phyloP scores from a whole-genome alignment of 2,888 invertebrate species.

The Metopia argyrocephala region DNA sequence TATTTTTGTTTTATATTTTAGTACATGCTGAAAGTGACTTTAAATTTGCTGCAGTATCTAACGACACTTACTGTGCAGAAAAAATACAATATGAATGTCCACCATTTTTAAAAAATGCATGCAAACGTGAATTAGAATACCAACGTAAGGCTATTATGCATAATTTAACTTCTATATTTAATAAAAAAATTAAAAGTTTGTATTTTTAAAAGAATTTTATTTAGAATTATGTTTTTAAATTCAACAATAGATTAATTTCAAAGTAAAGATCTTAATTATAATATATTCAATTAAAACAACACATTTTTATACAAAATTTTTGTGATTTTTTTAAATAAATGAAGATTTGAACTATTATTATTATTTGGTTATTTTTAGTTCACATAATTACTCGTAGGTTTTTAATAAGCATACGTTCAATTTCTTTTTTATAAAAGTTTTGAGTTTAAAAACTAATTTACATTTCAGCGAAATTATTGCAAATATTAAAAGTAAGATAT shows the following conservation, averaged over 20 bases:
- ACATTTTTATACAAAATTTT: no score
- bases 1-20: constrained; percentile 76
- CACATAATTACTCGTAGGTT: not conserved
- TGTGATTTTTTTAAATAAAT: constrained; percentile 34
- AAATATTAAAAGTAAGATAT: constrained; percentile 27
- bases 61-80: constrained; percentile 81
- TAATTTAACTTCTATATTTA: constrained; percentile 75
- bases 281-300: constrained; percentile 23
- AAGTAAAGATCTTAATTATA: constrained; percentile 53
- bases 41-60: constrained; percentile 79
- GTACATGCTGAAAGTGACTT: constrained; percentile 83
- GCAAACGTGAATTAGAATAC: constrained; percentile 80
- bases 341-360: constrained; percentile 15
- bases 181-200: constrained; percentile 58
- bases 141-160: constrained; percentile 77
- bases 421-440: not conserved
- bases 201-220: constrained; percentile 47
- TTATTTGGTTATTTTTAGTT: constrained; percentile 1
- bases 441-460: not conserved
- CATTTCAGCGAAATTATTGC: constrained; percentile 36
- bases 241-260: constrained; percentile 63
- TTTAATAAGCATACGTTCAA: not conserved
- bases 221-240: constrained; percentile 53
- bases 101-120: constrained; percentile 80
- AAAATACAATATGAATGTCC: constrained; percentile 82